Evolutionary conservation across 23 tunicate species (phyloP).

Genomic region (Diplosoma virens): DNA sequence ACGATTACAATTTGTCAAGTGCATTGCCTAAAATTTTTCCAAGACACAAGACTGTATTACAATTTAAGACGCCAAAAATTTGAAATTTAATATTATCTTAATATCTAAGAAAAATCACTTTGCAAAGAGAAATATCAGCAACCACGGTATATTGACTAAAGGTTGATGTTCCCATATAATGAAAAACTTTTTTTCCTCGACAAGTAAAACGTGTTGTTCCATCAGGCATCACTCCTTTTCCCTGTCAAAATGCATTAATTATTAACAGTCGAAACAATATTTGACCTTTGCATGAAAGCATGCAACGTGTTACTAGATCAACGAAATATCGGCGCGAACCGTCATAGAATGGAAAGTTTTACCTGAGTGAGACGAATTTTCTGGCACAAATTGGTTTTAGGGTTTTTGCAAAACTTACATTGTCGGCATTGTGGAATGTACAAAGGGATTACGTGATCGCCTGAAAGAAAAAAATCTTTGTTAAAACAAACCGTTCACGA

Average conservation of each 20-base stretch:
- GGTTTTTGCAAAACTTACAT: slow-evolving; percentile 89
- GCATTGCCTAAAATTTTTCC: too few relatives aligned
- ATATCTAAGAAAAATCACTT: too few relatives aligned
- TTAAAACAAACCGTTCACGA: neutral
- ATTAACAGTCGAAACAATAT: neutral
- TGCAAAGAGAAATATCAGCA: slow-evolving; percentile 95
- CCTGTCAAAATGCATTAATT: slow-evolving; percentile 23
- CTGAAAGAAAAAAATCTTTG: slow-evolving; percentile 12
- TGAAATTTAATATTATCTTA: too few relatives aligned
- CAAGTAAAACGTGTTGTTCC: slow-evolving; percentile 86
- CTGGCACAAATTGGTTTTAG: slow-evolving; percentile 94
- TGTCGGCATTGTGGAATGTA: slow-evolving; percentile 92
- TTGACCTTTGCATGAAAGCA: neutral
- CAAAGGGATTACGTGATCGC: slow-evolving; percentile 94
- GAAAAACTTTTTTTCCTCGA: slow-evolving; percentile 68
- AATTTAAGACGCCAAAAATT: too few relatives aligned
- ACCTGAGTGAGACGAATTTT: slow-evolving; percentile 87
- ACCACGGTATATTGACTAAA: slow-evolving; percentile 96
- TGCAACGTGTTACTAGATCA: neutral
- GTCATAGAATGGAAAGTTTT: neutral
- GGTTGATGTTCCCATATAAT: slow-evolving; percentile 97
- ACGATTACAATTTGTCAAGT: too few relatives aligned
- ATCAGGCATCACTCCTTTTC: slow-evolving; percentile 96
- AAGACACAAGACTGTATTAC: too few relatives aligned
- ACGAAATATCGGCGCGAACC: neutral